Evolutionary conservation across 1,140 invertebrate species (phyloP).

Genomic region (Chionoecetes opilio): DNA sequence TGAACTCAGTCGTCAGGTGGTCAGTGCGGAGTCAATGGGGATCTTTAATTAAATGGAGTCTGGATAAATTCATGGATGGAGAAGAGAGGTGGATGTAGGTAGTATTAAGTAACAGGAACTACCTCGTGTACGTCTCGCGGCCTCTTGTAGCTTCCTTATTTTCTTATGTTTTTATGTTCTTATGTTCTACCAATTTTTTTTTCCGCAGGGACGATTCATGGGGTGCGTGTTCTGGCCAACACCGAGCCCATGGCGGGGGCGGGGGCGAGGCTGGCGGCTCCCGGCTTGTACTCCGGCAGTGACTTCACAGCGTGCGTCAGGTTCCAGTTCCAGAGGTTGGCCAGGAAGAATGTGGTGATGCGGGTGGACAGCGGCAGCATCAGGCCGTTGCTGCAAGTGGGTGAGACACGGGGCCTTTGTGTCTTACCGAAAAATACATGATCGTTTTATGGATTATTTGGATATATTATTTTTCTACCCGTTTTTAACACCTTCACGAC

Average conservation of each 20-base stretch:
- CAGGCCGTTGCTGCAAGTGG: constrained; percentile 50
- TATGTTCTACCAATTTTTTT: no score
- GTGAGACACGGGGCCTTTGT: neutral
- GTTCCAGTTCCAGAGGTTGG: constrained; percentile 45
- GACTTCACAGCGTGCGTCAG: constrained; percentile 52
- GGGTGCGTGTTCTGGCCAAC: neutral
- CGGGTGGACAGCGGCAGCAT: neutral
- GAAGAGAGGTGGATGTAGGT: no score
- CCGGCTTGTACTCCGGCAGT: neutral
- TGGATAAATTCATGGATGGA: no score
- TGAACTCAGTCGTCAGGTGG: no score
- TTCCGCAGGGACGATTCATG: neutral
- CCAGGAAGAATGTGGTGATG: neutral
- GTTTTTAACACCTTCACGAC: neutral
- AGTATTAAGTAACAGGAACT: no score
- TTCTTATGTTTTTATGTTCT: no score
- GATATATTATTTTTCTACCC: neutral
- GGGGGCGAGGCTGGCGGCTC: constrained; percentile 1
- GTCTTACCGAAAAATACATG: neutral
- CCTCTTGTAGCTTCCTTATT: no score
- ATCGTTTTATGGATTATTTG: neutral
- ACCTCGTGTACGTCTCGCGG: no score
- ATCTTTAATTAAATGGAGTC: no score
- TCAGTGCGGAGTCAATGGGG: no score
- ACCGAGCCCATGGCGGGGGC: neutral